Evolutionary conservation across 1,140 invertebrate species (phyloP), one percentile per base, ranked within the genome.

Genomic region (Euborellia annulipes): DNA sequence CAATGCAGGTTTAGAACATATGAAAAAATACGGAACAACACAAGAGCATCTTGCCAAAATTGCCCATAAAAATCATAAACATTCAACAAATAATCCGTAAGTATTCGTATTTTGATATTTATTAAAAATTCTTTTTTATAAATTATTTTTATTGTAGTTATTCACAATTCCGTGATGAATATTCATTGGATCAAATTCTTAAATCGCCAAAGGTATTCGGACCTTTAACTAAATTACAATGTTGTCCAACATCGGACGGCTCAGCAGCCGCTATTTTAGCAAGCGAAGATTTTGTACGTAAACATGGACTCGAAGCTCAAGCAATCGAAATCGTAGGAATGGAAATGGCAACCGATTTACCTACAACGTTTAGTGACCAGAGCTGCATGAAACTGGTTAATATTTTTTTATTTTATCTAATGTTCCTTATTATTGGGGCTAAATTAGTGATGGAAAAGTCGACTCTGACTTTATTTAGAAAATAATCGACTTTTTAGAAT

Each of bases 211-310:
- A 72, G 57, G 75, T 98, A 34, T 88, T 81, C 62, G 87, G 83
- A 8, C 87, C 90, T 0, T 65, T 98, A 11, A 97, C 93, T 6
- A 94, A 95, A 61, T 66, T 97, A 11, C 90, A 95, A 58, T 97
- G 94, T 62, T 96, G 92, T 61, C 94, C 94, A 17, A 98, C 93
- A 1, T 95, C 91, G 21, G 92, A 98, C 69, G 94, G 94, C 8
- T 77, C 89, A 14, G 94, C 86, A 17, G 91, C 91, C 23, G 91
- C 82, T 0, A 75, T 98, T 50, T 54, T 98, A 14, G 90, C 79
- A 37, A 92, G 83, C 37, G 90, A 97, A 65, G 76, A 82, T 2
- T 97, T 95, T 65, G 90, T 98, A 2, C 73, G 69, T 44, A 68
- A 71, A 23, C 79, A 93, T 60, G 79, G 79, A 18, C 65, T 98